Conservation (phyloP, 2,888 invertebrate genomes). For the Fabriciana adippe region DNA sequence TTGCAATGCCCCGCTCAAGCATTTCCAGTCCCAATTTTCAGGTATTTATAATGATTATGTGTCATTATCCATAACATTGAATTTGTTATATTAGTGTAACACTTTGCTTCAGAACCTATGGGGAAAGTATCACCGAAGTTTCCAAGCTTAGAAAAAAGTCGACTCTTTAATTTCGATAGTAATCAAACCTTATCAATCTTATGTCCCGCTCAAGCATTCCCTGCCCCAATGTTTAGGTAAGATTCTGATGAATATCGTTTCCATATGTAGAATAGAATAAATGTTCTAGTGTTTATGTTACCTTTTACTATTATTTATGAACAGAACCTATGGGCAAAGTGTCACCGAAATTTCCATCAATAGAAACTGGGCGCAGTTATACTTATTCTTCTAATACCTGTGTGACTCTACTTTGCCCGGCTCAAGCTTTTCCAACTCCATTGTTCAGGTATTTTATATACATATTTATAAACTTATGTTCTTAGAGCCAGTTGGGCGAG, state of each 20-base stretch:
- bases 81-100: conserved; percentile 14
- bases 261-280: background rate
- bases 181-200: conserved; percentile 79
- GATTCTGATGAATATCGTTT: conserved; percentile 36
- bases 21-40: conserved; percentile 84
- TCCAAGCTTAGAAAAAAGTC: conserved; percentile 71
- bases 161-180: conserved; percentile 66
- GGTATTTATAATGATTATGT: conserved; percentile 53
- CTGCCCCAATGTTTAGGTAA: conserved; percentile 88
- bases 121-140: conserved; percentile 88
- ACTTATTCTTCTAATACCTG: conserved; percentile 72
- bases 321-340: conserved; percentile 92
- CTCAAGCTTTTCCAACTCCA: conserved; percentile 88
- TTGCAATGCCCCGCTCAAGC: conserved; percentile 86
- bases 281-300: background rate
- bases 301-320: conserved; percentile 41
- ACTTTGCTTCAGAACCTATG: conserved; percentile 75
- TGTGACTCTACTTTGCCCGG: conserved; percentile 85
- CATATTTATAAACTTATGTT: conserved; percentile 54
- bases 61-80: conserved; percentile 4
- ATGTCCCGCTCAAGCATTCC: conserved; percentile 86
- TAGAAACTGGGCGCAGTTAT: conserved; percentile 78
- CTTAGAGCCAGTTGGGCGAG: conserved; percentile 85
- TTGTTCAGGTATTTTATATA: conserved; percentile 84
- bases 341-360: conserved; percentile 84